Conservation (phyloP, 2,113 vertebrate genomes). For the Clupea harengus region DNA sequence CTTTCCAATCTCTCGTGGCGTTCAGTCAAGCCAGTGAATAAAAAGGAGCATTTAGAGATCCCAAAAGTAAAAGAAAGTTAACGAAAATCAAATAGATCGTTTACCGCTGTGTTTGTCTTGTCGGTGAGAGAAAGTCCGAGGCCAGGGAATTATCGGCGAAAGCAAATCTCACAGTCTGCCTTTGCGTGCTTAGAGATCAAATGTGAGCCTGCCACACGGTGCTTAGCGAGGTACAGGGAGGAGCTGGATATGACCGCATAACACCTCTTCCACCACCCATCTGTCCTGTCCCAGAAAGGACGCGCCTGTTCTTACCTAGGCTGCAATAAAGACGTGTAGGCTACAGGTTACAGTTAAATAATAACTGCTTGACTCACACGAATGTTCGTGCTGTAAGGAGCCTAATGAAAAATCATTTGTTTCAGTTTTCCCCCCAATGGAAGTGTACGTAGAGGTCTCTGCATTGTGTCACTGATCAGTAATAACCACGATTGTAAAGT, state of each 20-base stretch:
- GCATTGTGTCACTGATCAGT: neutral
- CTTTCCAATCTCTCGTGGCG: neutral
- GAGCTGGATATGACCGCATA: neutral
- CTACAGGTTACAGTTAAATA: neutral
- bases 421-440: neutral
- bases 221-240: constrained; percentile 4
- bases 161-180: neutral
- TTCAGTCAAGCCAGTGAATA: neutral
- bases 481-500: neutral
- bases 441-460: neutral
- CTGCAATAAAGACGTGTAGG: neutral
- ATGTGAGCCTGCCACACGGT: neutral
- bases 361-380: neutral
- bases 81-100: neutral
- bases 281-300: neutral
- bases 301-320: neutral
- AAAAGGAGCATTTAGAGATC: neutral
- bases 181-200: neutral
- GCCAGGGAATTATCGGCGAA: neutral
- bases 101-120: neutral
- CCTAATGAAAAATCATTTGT: neutral
- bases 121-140: neutral
- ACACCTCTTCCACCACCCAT: constrained; percentile 10
- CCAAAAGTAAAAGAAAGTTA: neutral
- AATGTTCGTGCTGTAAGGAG: neutral